Evolutionary conservation across 2,888 invertebrate species (phyloP).

Genomic region (Eilema sororculum): DNA sequence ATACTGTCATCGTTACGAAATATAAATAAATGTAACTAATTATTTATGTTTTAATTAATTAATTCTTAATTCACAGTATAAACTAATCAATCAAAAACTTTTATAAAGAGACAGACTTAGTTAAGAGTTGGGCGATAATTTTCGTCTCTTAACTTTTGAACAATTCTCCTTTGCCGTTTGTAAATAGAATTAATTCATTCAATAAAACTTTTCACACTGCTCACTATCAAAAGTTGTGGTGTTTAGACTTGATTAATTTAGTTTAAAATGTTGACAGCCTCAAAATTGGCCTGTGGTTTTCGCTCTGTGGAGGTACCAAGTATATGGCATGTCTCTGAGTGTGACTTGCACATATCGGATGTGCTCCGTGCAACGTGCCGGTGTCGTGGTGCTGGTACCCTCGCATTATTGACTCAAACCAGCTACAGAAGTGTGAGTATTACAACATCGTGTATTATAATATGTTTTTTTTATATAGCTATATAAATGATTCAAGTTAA

Average conservation of each 20-base stretch:
- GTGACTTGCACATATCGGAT: slow-evolving; percentile 76
- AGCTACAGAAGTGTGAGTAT: slow-evolving; percentile 74
- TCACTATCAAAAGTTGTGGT: neutral
- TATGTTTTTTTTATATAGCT: no score
- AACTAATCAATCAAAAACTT: neutral
- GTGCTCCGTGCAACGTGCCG: slow-evolving; percentile 72
- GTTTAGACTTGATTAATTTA: neutral
- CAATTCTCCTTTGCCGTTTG: neutral
- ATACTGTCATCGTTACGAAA: no score
- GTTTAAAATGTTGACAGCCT: slow-evolving; percentile 55
- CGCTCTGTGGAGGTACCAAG: slow-evolving; percentile 81
- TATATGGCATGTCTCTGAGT: slow-evolving; percentile 78
- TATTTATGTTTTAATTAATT: no score
- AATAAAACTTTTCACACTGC: neutral
- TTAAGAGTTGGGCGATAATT: neutral
- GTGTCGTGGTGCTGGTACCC: slow-evolving; percentile 76
- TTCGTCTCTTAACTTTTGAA: neutral
- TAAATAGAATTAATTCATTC: neutral
- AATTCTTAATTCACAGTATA: neutral
- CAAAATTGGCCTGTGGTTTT: slow-evolving; percentile 75
- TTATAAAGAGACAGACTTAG: neutral
- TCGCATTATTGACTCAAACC: slow-evolving; percentile 75
- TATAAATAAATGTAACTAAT: no score
- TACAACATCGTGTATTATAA: neutral
- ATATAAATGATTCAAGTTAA: no score